Base-by-base conservation (phyloP, 2,113 vertebrate genomes). In the Laterallus jamaicensis region DNA sequence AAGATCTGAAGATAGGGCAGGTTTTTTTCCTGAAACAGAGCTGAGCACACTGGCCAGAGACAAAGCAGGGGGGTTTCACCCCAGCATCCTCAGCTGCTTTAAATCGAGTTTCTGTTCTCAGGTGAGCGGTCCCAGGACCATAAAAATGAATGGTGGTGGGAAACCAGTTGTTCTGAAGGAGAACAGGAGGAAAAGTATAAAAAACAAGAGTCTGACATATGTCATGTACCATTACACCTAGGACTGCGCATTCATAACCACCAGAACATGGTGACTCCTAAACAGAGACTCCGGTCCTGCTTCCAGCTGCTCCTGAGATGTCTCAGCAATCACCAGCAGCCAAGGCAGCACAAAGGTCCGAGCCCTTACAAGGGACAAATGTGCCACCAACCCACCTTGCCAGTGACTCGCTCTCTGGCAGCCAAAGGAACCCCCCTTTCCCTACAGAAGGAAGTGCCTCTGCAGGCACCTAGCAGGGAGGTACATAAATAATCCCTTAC, bases 361-460 rank as follows among this genome's bases (percentile, higher is more conserved):
- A 85, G 69, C 39, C 86, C 63, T 71, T 39, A n/a, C 32, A 68
- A 58, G 87, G 79, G 54, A 55, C 76, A 81, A n/a, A 67, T 0
- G 2, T 52, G 55, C 52, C 60, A 71, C 52, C 50, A 9, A n/a
- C 25, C 11, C 4, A 13, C 11, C 47, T 22, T 15, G 9, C 32
- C 3, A 2, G 0, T 7, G n/a, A 6, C 8, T 54, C 0, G 0
- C 35, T 52, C 42, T 75, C 54, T 19, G 20, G 35, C 47, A 62
- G 44, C 31, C 64, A 73, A n/a, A 78, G 10, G 22, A 37, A 66
- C 35, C 20, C 35, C 59, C 10, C 19, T 39, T 29, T 81, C 37
- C 22, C 42, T 6, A 32, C 12, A 87, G n/a, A 74, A 55, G 6
- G 39, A 67, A 87, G 21, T 9, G 52, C 74, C 60, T 54, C 68